Evolutionary conservation across 2,113 vertebrate genomes (phyloP), one percentile per base, ranked within the genome.

Genomic region (Macroglossus sobrinus): DNA sequence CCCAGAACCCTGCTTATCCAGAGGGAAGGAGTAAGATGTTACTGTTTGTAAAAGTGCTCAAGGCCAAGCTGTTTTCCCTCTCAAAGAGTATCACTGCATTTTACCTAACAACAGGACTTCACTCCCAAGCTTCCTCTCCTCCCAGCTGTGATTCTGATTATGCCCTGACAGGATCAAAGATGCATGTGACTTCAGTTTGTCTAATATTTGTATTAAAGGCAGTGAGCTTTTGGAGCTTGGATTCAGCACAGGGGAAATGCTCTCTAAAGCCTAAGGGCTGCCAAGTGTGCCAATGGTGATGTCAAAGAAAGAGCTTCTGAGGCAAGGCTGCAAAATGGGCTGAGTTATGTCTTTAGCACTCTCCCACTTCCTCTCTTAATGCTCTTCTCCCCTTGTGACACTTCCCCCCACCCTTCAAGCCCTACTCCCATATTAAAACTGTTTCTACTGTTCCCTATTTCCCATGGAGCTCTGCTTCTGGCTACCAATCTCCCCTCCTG

Each of bases 71-170:
- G 88, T 24, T 96, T 71, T 91, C 81, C 57, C 69, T 86, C 80
- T 84, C 40, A 28, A 47, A 55, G 14, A 78, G 68, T 76, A 85
- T 61, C 57, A 63, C 13, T n/a, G 59, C 50, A 79, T 71, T 96
- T 71, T 89, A 75, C 82, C 66, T 15, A 66, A 74, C 21, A 75
- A 18, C 30, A 35, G 11, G 97, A 61, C 61, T 93, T 82, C 22
- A 43, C 57, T 66, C 89, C 88, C 76, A 45, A 40, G 76, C 53
- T 66, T 64, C 96, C 89, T 88, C 85, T 95, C 93, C 63, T 92
- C 84, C 81, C 66, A 91, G 93, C 76, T 89, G 68, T 9, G 61
- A 93, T 89, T 97, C 74, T 89, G 85, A 91, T 75, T 94, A 84
- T 28, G n/a, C 75, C 50, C 64, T n/a, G 12, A 74, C 38, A 86